Evolutionary conservation across 1,140 invertebrate species (phyloP), one percentile per base, ranked within the genome.

Genomic region (Drosophila varians): DNA sequence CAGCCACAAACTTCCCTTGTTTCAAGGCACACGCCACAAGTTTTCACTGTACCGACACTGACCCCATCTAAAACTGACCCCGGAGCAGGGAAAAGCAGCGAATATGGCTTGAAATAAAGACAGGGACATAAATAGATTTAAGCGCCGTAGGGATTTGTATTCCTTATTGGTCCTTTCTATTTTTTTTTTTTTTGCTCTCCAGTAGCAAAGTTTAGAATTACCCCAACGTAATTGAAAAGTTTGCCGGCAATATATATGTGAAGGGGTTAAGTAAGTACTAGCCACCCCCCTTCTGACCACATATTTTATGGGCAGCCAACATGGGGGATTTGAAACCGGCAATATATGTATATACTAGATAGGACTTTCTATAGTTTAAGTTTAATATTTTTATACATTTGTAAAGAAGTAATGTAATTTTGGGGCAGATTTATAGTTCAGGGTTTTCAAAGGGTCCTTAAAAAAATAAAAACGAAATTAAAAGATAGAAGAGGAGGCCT

Each of bases 61-160:
- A 62, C 58, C 58, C 53, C 58, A 55, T 12, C 26, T 21, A 26
- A 1, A 26, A 57, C 26, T 64, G 60, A 64, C 60, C 60, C 55
- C 42, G 28, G 3, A 31, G 57, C 55, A 2, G 14, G 26, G 11
- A 34, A 34, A 34, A 46, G 25, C 25, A 48, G 25, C 46, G 19
- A 8, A 26, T 9, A 48, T 9, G 16, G 23, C 46, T 42, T 42
- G 55, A 61, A 66, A 66, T 61, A 53, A 42, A 47, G 18, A 21
- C 64, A 56, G 72, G 54, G 65, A 76, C 66, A 76, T 72, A 77
- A 77, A 77, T 77, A 76, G 65, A 77, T 76, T 77, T 71, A 76
- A 76, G 61, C 42, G 66, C 74, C 73, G 66, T 58, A 76, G 73
- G 73, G 66, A 77, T 76, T 77, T 77, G 49, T 76, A 54, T 65